Percentiles rank a stretch among this genome's conserved stretches.
Conservation (phyloP, 2,797 vertebrate species). For the Salmo trutta region DNA sequence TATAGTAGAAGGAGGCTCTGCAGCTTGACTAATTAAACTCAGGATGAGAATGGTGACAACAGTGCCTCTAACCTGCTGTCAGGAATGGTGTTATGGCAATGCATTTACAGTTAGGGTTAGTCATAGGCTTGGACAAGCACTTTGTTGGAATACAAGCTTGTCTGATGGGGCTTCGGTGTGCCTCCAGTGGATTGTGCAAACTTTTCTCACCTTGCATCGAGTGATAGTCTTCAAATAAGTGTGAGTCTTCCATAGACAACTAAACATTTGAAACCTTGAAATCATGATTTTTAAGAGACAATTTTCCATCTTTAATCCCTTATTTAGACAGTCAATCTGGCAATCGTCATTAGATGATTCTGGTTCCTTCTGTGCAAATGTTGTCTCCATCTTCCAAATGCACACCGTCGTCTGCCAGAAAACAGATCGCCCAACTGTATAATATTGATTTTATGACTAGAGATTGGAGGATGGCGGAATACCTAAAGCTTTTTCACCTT, state of each 20-base stretch:
- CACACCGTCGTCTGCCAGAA: slow-evolving; percentile 39
- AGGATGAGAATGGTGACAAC: background rate
- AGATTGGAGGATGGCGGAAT: slow-evolving; percentile 51
- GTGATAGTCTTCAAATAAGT: background rate
- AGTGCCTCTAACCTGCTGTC: background rate
- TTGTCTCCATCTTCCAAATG: slow-evolving; percentile 44
- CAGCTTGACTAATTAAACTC: background rate
- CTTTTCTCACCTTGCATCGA: background rate
- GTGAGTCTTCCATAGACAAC: too few relatives aligned
- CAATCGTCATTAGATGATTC: slow-evolving; percentile 45
- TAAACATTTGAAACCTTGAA: background rate
- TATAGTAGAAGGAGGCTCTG: background rate
- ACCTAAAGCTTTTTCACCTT: slow-evolving; percentile 33
- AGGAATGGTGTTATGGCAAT: background rate
- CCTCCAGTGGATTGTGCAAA: background rate
- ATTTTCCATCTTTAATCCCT: slow-evolving; percentile 46
- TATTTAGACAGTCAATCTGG: slow-evolving; percentile 45
- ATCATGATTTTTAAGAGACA: background rate
- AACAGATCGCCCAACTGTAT: slow-evolving; percentile 40
- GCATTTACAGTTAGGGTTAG: background rate
- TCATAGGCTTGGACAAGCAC: background rate
- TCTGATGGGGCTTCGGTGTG: background rate
- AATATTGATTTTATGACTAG: slow-evolving; percentile 61
- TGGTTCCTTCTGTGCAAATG: slow-evolving; percentile 45
- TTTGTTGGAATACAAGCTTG: background rate